Percentiles rank a stretch among this genome's conserved stretches.
Evolutionary conservation across 2,797 vertebrate genomes (phyloP).

Genomic region (Arctocebus calabarensis): DNA sequence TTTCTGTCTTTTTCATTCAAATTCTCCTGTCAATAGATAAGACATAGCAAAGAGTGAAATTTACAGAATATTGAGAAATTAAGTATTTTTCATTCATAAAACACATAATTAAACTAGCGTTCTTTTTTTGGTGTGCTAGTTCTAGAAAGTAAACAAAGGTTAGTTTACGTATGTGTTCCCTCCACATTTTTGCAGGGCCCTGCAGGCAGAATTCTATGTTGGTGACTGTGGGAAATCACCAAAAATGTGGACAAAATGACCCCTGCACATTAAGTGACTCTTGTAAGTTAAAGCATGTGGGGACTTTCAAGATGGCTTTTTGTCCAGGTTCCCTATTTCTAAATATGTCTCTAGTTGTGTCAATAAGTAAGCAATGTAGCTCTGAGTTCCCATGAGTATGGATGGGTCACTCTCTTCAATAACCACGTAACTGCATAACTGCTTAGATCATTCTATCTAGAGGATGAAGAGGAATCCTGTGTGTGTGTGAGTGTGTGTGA

Average conservation of each 20-base stretch:
- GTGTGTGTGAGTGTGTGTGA: background rate
- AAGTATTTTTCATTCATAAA: background rate
- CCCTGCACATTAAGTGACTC: background rate
- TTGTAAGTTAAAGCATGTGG: slow-evolving; percentile 33
- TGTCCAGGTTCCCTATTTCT: slow-evolving; percentile 52
- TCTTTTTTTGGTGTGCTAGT: background rate
- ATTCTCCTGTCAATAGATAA: background rate
- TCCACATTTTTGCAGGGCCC: background rate
- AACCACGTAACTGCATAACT: background rate
- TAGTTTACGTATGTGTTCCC: background rate
- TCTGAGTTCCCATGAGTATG: background rate
- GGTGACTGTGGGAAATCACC: slow-evolving; percentile 66
- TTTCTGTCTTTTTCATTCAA: background rate
- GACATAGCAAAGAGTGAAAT: background rate
- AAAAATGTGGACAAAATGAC: slow-evolving; percentile 57
- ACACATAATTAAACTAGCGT: background rate
- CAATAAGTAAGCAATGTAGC: background rate
- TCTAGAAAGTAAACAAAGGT: background rate
- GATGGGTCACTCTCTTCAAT: background rate
- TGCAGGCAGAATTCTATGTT: slow-evolving; percentile 52
- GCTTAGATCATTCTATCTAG: background rate
- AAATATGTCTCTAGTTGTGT: background rate
- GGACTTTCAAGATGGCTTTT: slow-evolving; percentile 56
- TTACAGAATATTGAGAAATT: background rate
- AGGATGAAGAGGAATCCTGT: background rate